phyloP scores from a whole-genome alignment of 2,888 invertebrate genomes.

The Venustoraphidia nigricollis region DNA sequence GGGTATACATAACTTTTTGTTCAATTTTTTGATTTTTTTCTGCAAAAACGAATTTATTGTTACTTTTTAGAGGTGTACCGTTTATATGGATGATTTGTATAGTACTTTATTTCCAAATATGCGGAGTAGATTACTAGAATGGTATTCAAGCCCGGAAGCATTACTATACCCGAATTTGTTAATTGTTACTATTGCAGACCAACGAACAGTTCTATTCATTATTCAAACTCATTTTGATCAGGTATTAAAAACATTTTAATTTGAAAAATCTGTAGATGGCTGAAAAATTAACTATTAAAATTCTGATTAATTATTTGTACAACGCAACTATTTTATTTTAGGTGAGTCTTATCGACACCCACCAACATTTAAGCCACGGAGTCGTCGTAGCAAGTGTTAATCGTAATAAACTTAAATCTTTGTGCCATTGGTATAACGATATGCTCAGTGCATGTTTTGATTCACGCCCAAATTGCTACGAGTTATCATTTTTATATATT shows the following conservation, averaged over 20 bases:
- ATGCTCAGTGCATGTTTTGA: conserved; percentile 27
- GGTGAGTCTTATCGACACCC: conserved; percentile 35
- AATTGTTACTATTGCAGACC: conserved; percentile 33
- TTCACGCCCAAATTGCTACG: conserved; percentile 28
- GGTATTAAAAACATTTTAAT: conserved; percentile 12
- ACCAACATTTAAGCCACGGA: conserved; percentile 29
- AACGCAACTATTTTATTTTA: conserved; percentile 15
- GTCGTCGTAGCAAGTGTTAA: conserved; percentile 31
- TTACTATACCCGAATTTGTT: conserved; percentile 24
- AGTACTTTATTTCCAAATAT: conserved; percentile 28
- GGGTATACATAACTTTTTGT: conserved; percentile 18
- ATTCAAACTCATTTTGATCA: conserved; percentile 28
- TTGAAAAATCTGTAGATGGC: background rate
- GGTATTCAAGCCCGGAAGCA: conserved; percentile 25
- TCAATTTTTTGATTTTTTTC: background rate
- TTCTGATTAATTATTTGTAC: background rate
- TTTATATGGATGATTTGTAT: conserved; percentile 29
- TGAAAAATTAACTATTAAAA: conserved; percentile 1
- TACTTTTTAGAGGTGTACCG: conserved; percentile 27
- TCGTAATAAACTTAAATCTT: conserved; percentile 22
- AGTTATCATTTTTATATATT: conserved; percentile 30
- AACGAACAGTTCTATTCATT: conserved; percentile 33
- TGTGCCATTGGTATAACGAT: conserved; percentile 31
- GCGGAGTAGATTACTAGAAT: conserved; percentile 25
- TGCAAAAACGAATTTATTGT: background rate